Conservation (phyloP, 2,113 vertebrate genomes). For the Oreamnos americanus region DNA sequence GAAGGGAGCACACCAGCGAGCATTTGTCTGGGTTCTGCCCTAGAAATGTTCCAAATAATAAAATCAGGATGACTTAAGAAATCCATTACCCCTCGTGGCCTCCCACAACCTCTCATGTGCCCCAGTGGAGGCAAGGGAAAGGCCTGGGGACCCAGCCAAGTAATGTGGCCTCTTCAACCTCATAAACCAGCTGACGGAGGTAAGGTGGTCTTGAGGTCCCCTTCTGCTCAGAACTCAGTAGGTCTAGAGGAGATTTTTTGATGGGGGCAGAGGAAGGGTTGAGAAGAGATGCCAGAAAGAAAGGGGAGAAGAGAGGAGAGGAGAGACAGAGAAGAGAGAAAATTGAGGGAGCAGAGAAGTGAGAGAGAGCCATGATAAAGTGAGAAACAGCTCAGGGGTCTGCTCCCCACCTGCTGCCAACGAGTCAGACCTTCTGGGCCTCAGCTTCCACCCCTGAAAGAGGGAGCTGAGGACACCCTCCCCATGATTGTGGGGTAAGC, state of each 20-base stretch:
- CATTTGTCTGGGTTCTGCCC: slow-evolving; percentile 50
- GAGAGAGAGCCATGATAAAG: neutral
- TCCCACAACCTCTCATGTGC: neutral
- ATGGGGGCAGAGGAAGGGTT: neutral
- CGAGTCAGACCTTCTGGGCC: neutral
- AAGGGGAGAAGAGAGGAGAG: neutral
- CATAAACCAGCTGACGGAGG: neutral
- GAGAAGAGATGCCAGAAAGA: neutral
- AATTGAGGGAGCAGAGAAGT: neutral
- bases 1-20: neutral
- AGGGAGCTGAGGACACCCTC: neutral
- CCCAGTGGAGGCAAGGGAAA: neutral
- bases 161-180: neutral
- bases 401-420: neutral
- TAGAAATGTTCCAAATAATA: slow-evolving; percentile 65
- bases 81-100: slow-evolving; percentile 13
- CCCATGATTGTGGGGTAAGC: neutral
- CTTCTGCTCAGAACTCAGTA: neutral
- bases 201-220: neutral
- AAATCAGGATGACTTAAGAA: slow-evolving; percentile 57
- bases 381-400: neutral
- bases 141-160: neutral
- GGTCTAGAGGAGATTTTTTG: neutral
- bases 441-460: neutral
- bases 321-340: neutral